phyloP scores from a whole-genome alignment of 2,888 invertebrate species.

The Latrodectus hesperus region DNA sequence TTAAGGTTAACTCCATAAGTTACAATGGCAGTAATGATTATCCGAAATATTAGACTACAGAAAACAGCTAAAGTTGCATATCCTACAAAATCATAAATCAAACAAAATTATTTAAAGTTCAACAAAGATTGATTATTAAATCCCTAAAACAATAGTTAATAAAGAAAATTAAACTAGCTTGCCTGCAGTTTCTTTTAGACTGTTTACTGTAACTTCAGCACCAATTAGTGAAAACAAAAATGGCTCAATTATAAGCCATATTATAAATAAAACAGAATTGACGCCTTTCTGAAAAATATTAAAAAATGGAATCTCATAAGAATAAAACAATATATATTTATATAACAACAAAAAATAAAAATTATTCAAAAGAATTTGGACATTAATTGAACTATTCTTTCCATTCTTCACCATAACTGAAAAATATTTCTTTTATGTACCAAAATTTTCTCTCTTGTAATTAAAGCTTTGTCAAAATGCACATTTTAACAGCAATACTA shows the following conservation, averaged over 20 bases:
- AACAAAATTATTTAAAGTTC: background rate
- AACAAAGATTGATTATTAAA: background rate
- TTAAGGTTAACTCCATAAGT: slow-evolving; percentile 84
- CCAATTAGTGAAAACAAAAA: slow-evolving; percentile 77
- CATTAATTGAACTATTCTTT: no score
- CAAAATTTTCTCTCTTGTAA: no score
- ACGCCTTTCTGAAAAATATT: slow-evolving; percentile 12
- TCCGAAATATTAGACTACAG: slow-evolving; percentile 80
- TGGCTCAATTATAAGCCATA: slow-evolving; percentile 76
- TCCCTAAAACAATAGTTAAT: no score
- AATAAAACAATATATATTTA: no score
- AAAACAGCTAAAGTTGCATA: slow-evolving; percentile 76
- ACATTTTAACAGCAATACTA: no score
- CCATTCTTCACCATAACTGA: no score
- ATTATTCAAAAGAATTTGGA: no score
- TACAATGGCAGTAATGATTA: slow-evolving; percentile 74
- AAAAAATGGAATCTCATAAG: background rate
- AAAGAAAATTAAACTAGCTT: background rate
- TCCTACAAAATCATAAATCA: slow-evolving; percentile 28
- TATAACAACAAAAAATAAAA: no score
- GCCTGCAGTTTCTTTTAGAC: slow-evolving; percentile 32
- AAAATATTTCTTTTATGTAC: no score
- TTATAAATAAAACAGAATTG: background rate
- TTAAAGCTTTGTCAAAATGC: no score
- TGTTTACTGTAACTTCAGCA: slow-evolving; percentile 77